Percentiles rank a stretch among this genome's conserved stretches.
Conservation (phyloP, 2,888 invertebrate species). For the Tiliacea citrago region DNA sequence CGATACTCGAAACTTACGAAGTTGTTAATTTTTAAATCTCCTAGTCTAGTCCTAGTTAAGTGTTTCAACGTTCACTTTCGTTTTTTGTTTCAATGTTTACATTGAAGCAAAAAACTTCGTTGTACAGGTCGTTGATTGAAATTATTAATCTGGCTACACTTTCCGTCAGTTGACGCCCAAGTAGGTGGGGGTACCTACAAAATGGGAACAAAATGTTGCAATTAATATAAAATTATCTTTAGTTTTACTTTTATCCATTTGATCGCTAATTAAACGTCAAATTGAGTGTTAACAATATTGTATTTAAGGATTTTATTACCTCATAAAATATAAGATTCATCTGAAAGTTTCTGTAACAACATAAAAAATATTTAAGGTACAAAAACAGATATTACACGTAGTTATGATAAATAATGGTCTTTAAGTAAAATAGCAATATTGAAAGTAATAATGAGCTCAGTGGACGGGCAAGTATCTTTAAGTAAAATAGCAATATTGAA, state of each 20-base stretch:
- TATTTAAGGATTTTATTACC: background rate
- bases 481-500: conserved; percentile 72
- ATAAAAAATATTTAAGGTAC: conserved; percentile 58
- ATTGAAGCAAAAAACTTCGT: conserved; percentile 28
- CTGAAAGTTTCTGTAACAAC: conserved; percentile 36
- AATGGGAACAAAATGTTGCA: background rate
- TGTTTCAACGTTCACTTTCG: no score
- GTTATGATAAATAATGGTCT: conserved; percentile 74
- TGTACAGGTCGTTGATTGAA: conserved; percentile 38
- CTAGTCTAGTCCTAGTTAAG: no score
- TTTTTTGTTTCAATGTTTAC: no score
- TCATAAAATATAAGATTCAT: background rate
- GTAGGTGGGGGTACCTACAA: background rate
- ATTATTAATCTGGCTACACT: conserved; percentile 39
- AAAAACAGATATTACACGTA: conserved; percentile 56
- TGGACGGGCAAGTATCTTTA: conserved; percentile 71
- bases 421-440: conserved; percentile 72
- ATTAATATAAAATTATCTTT: background rate
- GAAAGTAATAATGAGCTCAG: conserved; percentile 73
- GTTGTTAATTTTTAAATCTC: conserved; percentile 62
- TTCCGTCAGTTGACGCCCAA: background rate
- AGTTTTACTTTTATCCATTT: background rate
- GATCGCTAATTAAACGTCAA: background rate
- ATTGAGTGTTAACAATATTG: background rate
- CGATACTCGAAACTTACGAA: conserved; percentile 62